phyloP scores from a whole-genome alignment of 1,140 invertebrate genomes.

The Acromyrmex echinatior region DNA sequence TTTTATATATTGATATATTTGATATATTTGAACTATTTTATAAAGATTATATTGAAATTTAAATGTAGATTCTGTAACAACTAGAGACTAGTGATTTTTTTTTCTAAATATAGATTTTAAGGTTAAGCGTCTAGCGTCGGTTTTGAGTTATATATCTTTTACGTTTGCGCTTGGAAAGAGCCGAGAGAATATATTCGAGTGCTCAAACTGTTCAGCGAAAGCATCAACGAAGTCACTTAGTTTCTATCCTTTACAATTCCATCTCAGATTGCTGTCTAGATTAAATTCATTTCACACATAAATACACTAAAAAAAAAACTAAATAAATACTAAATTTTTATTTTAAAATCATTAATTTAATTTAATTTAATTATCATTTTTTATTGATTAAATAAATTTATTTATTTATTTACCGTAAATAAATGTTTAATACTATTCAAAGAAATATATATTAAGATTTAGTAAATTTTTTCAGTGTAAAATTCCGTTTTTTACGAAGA shows the following conservation, averaged over 20 bases:
- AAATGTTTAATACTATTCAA: too few relatives aligned
- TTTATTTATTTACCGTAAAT: too few relatives aligned
- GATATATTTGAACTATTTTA: background rate
- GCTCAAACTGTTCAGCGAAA: background rate
- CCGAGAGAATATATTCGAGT: conserved; percentile 19
- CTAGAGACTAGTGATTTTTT: background rate
- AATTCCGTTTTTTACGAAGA: background rate
- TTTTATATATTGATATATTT: background rate
- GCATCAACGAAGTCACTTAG: conserved; percentile 56
- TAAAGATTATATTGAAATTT: conserved; percentile 11
- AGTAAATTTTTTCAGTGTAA: too few relatives aligned
- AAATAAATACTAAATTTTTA: too few relatives aligned
- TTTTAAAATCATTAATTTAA: too few relatives aligned
- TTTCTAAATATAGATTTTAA: background rate
- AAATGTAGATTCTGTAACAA: background rate
- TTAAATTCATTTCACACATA: conserved; percentile 34
- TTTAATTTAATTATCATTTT: too few relatives aligned
- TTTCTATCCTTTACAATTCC: conserved; percentile 37
- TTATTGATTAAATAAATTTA: too few relatives aligned
- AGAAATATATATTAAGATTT: too few relatives aligned
- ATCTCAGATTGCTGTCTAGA: conserved; percentile 49
- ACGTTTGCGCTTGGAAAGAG: conserved; percentile 20
- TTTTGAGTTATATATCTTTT: background rate
- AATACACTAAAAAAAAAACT: background rate
- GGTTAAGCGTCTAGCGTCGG: background rate